Evolutionary conservation across 2,113 vertebrate species (phyloP), one percentile per base, ranked within the genome.

Genomic region (Corythoichthys intestinalis): DNA sequence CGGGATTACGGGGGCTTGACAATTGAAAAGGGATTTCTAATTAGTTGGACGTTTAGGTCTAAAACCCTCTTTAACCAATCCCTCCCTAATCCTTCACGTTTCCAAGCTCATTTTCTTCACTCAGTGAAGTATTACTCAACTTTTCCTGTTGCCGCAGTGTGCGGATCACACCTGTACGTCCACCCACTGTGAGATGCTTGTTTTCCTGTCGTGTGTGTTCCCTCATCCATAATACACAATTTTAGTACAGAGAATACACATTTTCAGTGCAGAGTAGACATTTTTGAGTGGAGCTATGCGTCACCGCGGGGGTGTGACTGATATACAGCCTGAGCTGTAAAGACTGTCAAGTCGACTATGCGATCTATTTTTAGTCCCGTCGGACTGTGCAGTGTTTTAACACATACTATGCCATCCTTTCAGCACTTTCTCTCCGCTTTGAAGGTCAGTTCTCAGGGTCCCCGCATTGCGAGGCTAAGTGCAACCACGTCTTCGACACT

Each of bases 21-120:
- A 88, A 86, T 85, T 85, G 84, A 83, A 87, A 90, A 76, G 80
- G 85, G 86, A 89, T 90, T 87, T 87, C 72, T 84, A 84, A 88
- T 91, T 86, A 87, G 80, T 79, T 86, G 82, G 72, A 83, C 79
- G 75, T 83, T 61, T 75, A 72, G 84, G 84, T 89, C 80, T 82
- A 58, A 52, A 84, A 83, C 44, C 80, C 82, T 86, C 76, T 79
- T 86, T 80, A 80, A 62, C 75, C 83, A 86, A 84, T 83, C 83
- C 76, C 84, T 71, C 57, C 46, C 80, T 89, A 87, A 91, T 87
- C 85, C 81, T 65, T 66, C 61, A 67, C 64, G 74, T 82, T 86
- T 88, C 71, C 66, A 78, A 80, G 65, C 71, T 71, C 61, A 70
- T 72, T 61, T 73, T 74, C 65, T 71, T 65, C 4, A 47, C 54